These are phyloP conservation scores for Drosophila pallidifrons DNA, from an alignment of 1,140 invertebrate species.

Conservation along the genomic window DNA sequence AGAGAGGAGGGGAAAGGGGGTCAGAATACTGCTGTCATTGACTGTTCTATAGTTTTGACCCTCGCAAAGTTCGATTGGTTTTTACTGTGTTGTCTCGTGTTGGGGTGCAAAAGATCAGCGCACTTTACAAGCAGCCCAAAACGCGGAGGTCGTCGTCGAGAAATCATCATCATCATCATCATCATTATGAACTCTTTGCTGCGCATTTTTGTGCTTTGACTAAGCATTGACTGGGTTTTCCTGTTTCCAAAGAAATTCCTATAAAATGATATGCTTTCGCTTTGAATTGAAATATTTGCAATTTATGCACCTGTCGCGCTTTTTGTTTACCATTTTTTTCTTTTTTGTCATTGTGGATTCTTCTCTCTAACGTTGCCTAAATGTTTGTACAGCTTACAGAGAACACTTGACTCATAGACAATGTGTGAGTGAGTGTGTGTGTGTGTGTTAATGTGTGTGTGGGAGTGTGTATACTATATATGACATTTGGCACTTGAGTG, in stretches of 20 bases:
- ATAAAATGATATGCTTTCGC: constrained; percentile 36
- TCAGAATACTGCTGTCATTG: constrained; percentile 64
- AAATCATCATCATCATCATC: not conserved
- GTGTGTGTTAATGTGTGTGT: not conserved
- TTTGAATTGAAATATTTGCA: constrained; percentile 47
- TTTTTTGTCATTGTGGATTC: constrained; percentile 17
- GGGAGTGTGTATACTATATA: not conserved
- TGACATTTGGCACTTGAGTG: constrained; percentile 26
- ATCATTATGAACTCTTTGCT: constrained; percentile 17
- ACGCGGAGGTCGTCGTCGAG: constrained; percentile 47
- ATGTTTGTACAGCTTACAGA: constrained; percentile 38
- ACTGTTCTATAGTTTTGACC: constrained; percentile 80
- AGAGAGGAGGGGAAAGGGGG: constrained; percentile 13
- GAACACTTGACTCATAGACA: constrained; percentile 1
- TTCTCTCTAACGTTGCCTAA: constrained; percentile 17
- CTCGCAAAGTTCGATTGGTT: constrained; percentile 75
- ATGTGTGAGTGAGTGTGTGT: not conserved
- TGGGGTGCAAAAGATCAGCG: constrained; percentile 66
- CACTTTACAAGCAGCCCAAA: constrained; percentile 65
- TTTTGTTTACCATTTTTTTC: constrained; percentile 32
- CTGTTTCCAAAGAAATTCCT: constrained; percentile 52
- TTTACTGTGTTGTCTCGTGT: too few species aligned
- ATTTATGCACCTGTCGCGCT: constrained; percentile 44
- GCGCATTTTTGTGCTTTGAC: constrained; percentile 71
- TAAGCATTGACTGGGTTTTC: constrained; percentile 71